Evolutionary conservation across 2,888 invertebrate genomes (phyloP).

Genomic region (Lamproptera curius): DNA sequence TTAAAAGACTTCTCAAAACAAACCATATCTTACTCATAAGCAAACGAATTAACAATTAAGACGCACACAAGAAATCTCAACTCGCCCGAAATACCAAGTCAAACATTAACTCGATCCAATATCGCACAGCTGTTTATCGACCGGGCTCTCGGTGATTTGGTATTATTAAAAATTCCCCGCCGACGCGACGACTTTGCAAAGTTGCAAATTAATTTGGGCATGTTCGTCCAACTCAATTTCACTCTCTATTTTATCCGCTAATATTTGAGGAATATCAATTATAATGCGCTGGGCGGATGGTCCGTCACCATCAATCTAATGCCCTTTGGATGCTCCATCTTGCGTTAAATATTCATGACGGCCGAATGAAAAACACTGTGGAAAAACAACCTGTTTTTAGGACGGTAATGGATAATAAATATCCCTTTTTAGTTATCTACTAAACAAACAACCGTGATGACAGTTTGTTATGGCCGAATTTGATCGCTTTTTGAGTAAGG

Average conservation of each 20-base stretch:
- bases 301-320: conserved; percentile 47
- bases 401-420: background rate
- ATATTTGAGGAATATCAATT: conserved; percentile 76
- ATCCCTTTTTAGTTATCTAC: background rate
- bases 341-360: conserved; percentile 33
- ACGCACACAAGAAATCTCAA: too few species aligned
- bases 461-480: background rate
- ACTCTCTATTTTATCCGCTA: conserved; percentile 72
- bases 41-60: too few species aligned
- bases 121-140: conserved; percentile 23
- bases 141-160: conserved; percentile 31
- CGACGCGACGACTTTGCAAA: conserved; percentile 66
- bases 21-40: too few species aligned
- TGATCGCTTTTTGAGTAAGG: background rate
- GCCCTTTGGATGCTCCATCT: conserved; percentile 37
- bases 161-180: conserved; percentile 64
- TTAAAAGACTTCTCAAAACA: too few species aligned
- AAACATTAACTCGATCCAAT: conserved; percentile 18
- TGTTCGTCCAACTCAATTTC: conserved; percentile 73
- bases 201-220: conserved; percentile 74
- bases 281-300: conserved; percentile 44
- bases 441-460: background rate
- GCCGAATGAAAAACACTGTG: background rate
- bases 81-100: too few species aligned
- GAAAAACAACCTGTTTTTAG: background rate